Evolutionary conservation across 2,113 vertebrate species (phyloP), one percentile per base, ranked within the genome.

Genomic region (Ophthalmolycus amberensis): DNA sequence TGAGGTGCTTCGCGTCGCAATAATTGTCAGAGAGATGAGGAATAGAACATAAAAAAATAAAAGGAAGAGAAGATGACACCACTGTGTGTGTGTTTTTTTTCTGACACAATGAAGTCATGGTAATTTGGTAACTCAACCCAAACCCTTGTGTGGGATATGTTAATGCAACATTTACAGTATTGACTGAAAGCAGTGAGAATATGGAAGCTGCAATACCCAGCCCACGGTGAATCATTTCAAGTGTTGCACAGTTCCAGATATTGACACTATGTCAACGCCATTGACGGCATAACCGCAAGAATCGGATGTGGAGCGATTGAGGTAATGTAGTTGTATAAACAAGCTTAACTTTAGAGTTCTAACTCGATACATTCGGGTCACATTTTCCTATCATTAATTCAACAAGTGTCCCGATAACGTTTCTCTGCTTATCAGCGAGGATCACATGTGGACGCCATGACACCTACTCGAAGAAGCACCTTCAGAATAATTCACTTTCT

Each of bases 11-110:
- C 52, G 74, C 76, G 46, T 87, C 14, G 71, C 77, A 78, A 62
- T 86, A 88, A 79, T 77, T 77, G 81, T 75, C 82, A 80, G 65
- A 85, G 68, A 66, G 59, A 68, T 70, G 63, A 64, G 78, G 52
- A 54, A 79, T 9, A 79, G 70, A 83, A 75, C 38, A 75, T 72
- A 75, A 32, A 78, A 64, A 90, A 89, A 91, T 34, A 86, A 90
- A 89, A 90, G 78, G 72, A 60, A 34, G 80, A 59, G 77, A 91
- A 91, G 83, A 88, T 77, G 90, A 92, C 88, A 90, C 87, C 85
- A 71, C 74, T 79, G 85, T 88, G 65, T 48, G 48, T 71, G 80
- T 79, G n/a, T 25, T 25, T 82, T 82, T 79, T 84, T 84, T 66
- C 27, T 80, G 80, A 85, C 71, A 86, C 81, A 86, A 82, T 89